Evolutionary conservation across 1,140 invertebrate species (phyloP).

Genomic region (Polypedilum vanderplanki): DNA sequence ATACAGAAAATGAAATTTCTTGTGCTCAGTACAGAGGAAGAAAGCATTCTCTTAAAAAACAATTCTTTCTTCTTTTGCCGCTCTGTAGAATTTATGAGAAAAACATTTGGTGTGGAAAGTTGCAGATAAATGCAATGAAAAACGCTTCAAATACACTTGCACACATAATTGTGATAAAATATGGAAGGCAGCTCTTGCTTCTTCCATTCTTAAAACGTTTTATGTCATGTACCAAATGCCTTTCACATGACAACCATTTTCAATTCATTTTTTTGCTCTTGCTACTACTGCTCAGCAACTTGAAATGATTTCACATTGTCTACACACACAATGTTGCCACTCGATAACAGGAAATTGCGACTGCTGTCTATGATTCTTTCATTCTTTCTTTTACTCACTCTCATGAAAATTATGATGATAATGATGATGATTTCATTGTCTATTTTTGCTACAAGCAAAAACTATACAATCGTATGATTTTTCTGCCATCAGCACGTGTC

Average conservation of each 20-base stretch:
- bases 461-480: not conserved
- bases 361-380: not conserved
- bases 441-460: not conserved
- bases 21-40: no score
- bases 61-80: not conserved
- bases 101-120: conserved; percentile 17
- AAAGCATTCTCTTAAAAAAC: not conserved
- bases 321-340: not conserved
- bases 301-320: not conserved
- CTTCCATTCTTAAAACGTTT: not conserved
- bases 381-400: not conserved
- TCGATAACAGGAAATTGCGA: not conserved
- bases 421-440: conserved; percentile 12
- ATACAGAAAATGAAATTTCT: no score
- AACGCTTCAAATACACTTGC: conserved; percentile 17
- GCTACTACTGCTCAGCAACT: not conserved
- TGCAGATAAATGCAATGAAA: conserved; percentile 15
- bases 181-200: not conserved
- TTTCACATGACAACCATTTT: not conserved
- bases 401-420: conserved; percentile 4
- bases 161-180: conserved; percentile 19
- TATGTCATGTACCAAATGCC: not conserved
- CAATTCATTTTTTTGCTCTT: not conserved
- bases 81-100: not conserved
- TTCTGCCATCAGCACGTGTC: conserved; percentile 16